Evolutionary conservation across 2,797 vertebrate genomes (phyloP), one percentile per base, ranked within the genome.

Genomic region (Sebastiscus tertius): DNA sequence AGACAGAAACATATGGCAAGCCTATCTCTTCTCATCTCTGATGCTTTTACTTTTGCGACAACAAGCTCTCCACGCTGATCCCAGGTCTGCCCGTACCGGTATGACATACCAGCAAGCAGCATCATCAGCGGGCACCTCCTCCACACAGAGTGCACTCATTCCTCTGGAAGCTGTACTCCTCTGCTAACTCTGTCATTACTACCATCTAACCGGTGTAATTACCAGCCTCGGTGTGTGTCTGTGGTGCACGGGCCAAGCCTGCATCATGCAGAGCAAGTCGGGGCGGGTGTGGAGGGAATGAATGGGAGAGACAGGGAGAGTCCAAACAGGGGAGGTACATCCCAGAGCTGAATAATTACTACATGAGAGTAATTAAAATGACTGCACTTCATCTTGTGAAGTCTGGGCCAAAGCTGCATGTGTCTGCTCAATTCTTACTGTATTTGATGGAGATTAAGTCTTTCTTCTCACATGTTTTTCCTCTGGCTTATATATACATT

Each of bases 181-280:
- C 75, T 69, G 58, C 80, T 86, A 75, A 80, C 93, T 93, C 93
- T 95, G 91, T 95, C 87, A 94, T 95, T 93, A 93, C 87, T 79
- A 83, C 73, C 82, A 83, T 91, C 82, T 87, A 87, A 88, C 60
- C 81, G 69, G 87, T 22, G 75, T 93, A 94, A 94, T 94, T 92
- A 93, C 89, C 89, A 70, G 58, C 75, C 83, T 92, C 11, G 10
- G 87, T 90, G 88, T 89, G 85, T 90, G 91, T 91, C 88, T 93
- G 93, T 14, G 89, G 92, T 86, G 77, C 62, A 39, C 5, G 70
- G 42, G 68, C 86, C 83, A 79, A 82, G 78, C 79, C 87, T 84
- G 90, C 84, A 77, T 76, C 70, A 86, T 84, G 89, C 84, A 66
- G 68, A 77, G 79, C 78, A 77, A 85, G 87, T 84, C 8, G 2